Evolutionary conservation across 2,797 vertebrate species (phyloP), one percentile per base, ranked within the genome.

Genomic region (Ibycter americanus): DNA sequence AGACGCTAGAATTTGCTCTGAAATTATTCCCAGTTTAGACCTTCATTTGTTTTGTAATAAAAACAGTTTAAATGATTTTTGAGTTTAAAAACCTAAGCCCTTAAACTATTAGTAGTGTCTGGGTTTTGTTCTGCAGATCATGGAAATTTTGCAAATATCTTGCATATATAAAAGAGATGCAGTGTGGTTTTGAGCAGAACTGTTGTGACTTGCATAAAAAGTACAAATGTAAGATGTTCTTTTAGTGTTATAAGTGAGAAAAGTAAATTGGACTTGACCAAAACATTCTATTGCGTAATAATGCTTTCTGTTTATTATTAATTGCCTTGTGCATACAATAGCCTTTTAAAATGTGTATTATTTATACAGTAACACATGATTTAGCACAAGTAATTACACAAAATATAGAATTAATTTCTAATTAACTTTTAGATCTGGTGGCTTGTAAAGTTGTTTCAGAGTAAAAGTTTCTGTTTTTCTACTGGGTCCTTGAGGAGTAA

Each of bases 401-500:
- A 87, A 93, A 91, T 77, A 93, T 87, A 93, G 76, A 95, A 90
- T 78, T 97, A 98, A 96, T 96, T 98, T 98, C 90, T 96, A 97
- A 96, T 97, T 97, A 97, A 97, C 58, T 94, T 97, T 96, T 89
- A 96, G 52, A 54, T 95, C 77, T 94, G 47, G 68, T 96, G 67
- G 36, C 68, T 96, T 96, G 29, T 80, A 79, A 96, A 94, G 52
- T 79, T 96, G 38, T 44, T 97, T 77, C 87, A 95, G 68, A 97
- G 97, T 92, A 94, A 96, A 98, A 95, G 56, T 63, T 90, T 92
- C 92, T 92, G 34, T 1, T 95, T 97, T 96, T 89, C 63, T 92
- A 84, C 52, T 56, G 94, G 68, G 67, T 91, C 83, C 83, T 97
- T 95, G 72, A 92, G 83, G 47, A 21, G 38, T 78, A 94, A 21